Evolutionary conservation across 2,888 invertebrate genomes (phyloP).

Genomic region (Tetropium fuscum): DNA sequence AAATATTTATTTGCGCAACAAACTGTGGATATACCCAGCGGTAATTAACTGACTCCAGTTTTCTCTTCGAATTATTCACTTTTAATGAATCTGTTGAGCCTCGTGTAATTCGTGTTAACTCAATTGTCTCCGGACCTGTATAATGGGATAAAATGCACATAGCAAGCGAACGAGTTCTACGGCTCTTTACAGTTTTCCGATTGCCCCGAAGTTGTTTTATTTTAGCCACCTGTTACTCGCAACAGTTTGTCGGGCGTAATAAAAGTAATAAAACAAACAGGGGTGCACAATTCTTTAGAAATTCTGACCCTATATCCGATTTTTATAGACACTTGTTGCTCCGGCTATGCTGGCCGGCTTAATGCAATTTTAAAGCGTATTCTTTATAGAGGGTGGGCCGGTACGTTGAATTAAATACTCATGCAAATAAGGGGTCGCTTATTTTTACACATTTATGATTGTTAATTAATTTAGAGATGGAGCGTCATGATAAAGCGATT

Average conservation of each 20-base stretch:
- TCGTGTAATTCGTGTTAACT: conserved; percentile 23
- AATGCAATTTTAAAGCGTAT: conserved; percentile 56
- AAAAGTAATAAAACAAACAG: conserved; percentile 64
- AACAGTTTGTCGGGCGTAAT: conserved; percentile 60
- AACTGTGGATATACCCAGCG: conserved; percentile 4
- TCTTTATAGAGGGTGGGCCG: conserved; percentile 47
- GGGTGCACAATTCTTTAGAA: conserved; percentile 61
- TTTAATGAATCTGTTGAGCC: conserved; percentile 25
- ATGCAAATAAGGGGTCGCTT: conserved; percentile 24
- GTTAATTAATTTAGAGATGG: conserved; percentile 23
- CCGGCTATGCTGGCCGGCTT: conserved; percentile 44
- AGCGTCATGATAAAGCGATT: conserved; percentile 12
- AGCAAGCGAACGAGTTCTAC: conserved; percentile 15
- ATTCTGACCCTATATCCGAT: conserved; percentile 62
- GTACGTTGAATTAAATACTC: conserved; percentile 46
- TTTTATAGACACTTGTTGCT: conserved; percentile 65
- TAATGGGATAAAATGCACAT: conserved; percentile 17
- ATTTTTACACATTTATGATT: conserved; percentile 22
- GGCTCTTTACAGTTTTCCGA: conserved; percentile 45
- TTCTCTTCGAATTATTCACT: conserved; percentile 22
- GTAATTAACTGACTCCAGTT: conserved; percentile 23
- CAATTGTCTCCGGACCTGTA: conserved; percentile 22
- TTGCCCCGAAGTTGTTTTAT: conserved; percentile 63
- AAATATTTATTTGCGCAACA: neutral
- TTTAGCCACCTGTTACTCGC: conserved; percentile 62